Conservation (phyloP, 2,888 invertebrate species). For the Trachelus tabidus region DNA sequence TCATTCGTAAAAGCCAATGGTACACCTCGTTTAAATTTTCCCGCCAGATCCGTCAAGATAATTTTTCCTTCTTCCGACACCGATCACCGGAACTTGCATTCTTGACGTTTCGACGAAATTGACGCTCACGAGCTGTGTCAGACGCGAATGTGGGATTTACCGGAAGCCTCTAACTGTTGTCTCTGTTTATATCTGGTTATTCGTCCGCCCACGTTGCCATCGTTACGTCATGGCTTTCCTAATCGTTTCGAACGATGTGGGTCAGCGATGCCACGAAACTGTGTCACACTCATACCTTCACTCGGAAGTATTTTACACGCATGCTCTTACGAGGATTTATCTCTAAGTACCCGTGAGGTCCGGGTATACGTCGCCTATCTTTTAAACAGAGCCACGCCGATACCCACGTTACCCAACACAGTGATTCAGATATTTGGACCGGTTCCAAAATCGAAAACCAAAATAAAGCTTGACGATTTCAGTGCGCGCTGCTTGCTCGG, state of each 20-base stretch:
- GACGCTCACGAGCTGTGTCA: not conserved
- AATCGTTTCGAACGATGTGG: slow-evolving; percentile 8
- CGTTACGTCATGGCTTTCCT: slow-evolving; percentile 35
- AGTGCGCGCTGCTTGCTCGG: too few relatives aligned
- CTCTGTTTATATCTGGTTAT: not conserved
- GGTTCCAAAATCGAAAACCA: not conserved
- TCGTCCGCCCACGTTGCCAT: slow-evolving; percentile 8
- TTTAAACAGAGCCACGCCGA: not conserved
- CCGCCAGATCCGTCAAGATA: too few relatives aligned
- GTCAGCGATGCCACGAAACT: slow-evolving; percentile 47
- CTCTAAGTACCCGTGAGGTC: not conserved
- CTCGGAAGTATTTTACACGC: slow-evolving; percentile 41
- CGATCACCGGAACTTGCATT: slow-evolving; percentile 10
- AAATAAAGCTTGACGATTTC: slow-evolving; percentile 9
- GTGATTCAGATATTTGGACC: slow-evolving; percentile 13
- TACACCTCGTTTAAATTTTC: too few relatives aligned
- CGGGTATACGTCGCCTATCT: not conserved
- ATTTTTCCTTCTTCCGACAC: too few relatives aligned
- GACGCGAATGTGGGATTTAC: too few relatives aligned
- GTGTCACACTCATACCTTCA: slow-evolving; percentile 59
- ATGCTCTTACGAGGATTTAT: slow-evolving; percentile 3
- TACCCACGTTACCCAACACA: slow-evolving; percentile 15
- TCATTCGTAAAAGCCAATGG: slow-evolving; percentile 49
- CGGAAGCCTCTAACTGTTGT: too few relatives aligned
- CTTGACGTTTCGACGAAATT: too few relatives aligned